Evolutionary conservation across 2,888 invertebrate genomes (phyloP).

Genomic region (Drosophila emarginata): DNA sequence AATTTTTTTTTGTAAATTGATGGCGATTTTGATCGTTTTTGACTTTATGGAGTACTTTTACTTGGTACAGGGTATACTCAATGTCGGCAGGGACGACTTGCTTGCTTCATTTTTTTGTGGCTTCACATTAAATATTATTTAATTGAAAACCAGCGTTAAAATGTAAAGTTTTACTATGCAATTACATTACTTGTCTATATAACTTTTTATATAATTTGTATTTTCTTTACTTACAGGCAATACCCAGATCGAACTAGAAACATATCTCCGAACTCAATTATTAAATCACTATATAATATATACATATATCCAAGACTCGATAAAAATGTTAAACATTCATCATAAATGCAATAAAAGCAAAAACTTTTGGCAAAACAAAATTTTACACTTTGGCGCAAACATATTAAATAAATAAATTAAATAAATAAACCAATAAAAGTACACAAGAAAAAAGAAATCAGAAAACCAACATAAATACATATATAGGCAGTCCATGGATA

Average conservation of each 20-base stretch:
- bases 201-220: background rate
- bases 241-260: background rate
- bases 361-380: slow-evolving; percentile 41
- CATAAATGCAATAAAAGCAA: slow-evolving; percentile 23
- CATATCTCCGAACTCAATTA: slow-evolving; percentile 39
- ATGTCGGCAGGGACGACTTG: no score
- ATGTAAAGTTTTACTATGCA: no score
- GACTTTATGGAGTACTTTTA: no score
- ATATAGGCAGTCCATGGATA: background rate
- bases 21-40: no score
- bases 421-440: slow-evolving; percentile 9
- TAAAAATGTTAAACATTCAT: slow-evolving; percentile 49
- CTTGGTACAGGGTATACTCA: no score
- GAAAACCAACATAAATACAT: background rate
- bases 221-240: slow-evolving; percentile 1
- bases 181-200: no score
- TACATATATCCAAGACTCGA: background rate
- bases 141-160: no score
- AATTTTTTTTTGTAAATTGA: no score
- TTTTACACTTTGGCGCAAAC: slow-evolving; percentile 10
- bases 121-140: no score
- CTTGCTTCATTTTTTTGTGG: no score
- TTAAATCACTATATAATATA: slow-evolving; percentile 8
- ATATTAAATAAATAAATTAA: slow-evolving; percentile 35
- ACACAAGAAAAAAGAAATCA: background rate